Conservation (phyloP, 2,797 vertebrate species). For the Oreonectes daqikongensis region DNA sequence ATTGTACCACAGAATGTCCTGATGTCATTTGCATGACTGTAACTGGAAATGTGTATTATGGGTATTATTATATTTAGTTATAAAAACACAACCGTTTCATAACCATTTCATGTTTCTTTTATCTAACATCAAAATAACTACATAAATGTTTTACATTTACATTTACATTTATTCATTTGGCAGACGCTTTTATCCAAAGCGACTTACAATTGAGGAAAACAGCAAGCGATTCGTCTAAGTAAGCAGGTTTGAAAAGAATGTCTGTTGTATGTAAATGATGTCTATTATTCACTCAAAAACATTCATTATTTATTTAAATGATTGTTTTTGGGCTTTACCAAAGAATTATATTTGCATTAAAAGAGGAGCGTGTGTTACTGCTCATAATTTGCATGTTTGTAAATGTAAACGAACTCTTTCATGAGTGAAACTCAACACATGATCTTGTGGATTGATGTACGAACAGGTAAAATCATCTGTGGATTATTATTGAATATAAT, state of each 20-base stretch:
- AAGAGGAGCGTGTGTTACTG: neutral
- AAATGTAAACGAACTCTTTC: neutral
- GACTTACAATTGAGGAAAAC: no score
- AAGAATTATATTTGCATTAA: no score
- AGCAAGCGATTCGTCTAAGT: no score
- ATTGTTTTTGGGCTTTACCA: no score
- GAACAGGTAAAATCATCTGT: neutral
- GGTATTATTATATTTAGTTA: neutral
- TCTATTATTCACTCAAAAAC: neutral
- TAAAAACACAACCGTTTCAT: neutral
- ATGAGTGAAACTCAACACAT: neutral
- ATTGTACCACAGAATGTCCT: neutral
- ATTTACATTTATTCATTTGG: no score
- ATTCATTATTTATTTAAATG: neutral
- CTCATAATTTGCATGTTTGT: neutral
- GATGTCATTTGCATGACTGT: neutral
- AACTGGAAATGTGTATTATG: no score
- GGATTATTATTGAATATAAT: neutral
- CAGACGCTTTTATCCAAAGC: no score
- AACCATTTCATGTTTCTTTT: neutral
- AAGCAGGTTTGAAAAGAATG: no score
- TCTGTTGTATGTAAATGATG: neutral
- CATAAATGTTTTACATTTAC: no score
- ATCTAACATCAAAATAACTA: neutral
- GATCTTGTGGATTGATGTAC: neutral